Evolutionary conservation across 2,797 vertebrate genomes (phyloP), one percentile per base, ranked within the genome.

Genomic region (Platyrinchus mystaceus): DNA sequence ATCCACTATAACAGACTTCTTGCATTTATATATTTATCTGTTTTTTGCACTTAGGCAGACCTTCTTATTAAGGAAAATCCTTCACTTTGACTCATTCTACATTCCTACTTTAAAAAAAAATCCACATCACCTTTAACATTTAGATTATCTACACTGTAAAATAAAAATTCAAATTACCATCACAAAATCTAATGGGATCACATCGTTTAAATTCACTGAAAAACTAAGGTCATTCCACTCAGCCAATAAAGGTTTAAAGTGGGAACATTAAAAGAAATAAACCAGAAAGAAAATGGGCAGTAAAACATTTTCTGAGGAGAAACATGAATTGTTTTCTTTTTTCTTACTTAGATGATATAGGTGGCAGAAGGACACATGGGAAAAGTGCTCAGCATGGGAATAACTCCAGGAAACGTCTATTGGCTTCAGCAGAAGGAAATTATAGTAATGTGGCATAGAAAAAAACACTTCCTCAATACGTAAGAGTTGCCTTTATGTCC

Each of bases 91-190:
- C 22, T 49, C 18, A 24, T 68, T 81, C 59, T 84, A 78, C 24
- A 46, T 71, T 91, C 21, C 77, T 55, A 21, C 53, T 79, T 80
- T 26, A 18, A 32, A 32, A 85, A 77, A 78, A 70, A 24, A 71
- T 21, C 37, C 52, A 39, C 7, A 9, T 3, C 50, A 86, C 55
- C 71, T 83, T 94, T 90, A 89, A 87, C 88, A 87, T 90, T 92
- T 93, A 84, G 67, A 81, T 94, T 91, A 93, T 89, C 91, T 91
- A 78, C 68, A n/a, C 30, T 59, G 52, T 84, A 87, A 94, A 87
- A 93, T 82, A 95, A 97, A 95, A 95, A 93, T 82, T 91, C 86
- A 94, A 91, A 87, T 91, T 93, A 84, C 84, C 63, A 36, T 85
- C 87, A 91, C 64, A 89, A 85, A 80, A 84, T 87, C 84, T 95